A percentile compares a stretch with the other conserved stretches of the same genome.
Conservation (phyloP, 2,888 invertebrate genomes). For the Plebejus anna region DNA sequence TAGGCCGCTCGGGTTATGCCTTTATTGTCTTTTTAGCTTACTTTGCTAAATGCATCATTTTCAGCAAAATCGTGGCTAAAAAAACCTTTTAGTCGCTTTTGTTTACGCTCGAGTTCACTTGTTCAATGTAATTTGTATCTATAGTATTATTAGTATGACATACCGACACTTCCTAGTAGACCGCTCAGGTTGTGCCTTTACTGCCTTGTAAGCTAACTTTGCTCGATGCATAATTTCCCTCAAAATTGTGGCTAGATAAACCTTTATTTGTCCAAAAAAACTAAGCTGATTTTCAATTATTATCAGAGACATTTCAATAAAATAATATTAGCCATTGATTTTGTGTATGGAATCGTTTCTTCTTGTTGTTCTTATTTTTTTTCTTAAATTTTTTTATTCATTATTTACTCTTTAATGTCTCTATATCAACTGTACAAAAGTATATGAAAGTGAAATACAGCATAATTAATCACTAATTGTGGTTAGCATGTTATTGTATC, state of each 20-base stretch:
- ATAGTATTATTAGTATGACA: too few relatives aligned
- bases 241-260: conserved; percentile 32
- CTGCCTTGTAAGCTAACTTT: conserved; percentile 59
- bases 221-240: conserved; percentile 38
- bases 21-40: conserved; percentile 50
- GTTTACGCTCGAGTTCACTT: neutral
- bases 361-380: too few relatives aligned
- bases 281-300: too few relatives aligned
- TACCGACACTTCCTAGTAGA: conserved; percentile 49
- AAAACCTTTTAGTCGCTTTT: neutral
- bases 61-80: conserved; percentile 32
- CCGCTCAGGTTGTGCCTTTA: conserved; percentile 53
- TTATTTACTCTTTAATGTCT: neutral
- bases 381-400: too few relatives aligned
- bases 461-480: neutral
- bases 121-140: neutral
- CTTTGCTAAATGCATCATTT: conserved; percentile 45
- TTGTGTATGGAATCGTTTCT: too few relatives aligned
- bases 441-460: neutral
- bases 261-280: too few relatives aligned
- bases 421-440: neutral
- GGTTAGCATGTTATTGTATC: neutral
- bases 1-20: conserved; percentile 51
- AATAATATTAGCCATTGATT: too few relatives aligned
- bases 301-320: too few relatives aligned